Percentiles rank a stretch among this genome's conserved stretches.
Conservation (phyloP, 2,888 invertebrate species). For the Nymphalis polychloros region DNA sequence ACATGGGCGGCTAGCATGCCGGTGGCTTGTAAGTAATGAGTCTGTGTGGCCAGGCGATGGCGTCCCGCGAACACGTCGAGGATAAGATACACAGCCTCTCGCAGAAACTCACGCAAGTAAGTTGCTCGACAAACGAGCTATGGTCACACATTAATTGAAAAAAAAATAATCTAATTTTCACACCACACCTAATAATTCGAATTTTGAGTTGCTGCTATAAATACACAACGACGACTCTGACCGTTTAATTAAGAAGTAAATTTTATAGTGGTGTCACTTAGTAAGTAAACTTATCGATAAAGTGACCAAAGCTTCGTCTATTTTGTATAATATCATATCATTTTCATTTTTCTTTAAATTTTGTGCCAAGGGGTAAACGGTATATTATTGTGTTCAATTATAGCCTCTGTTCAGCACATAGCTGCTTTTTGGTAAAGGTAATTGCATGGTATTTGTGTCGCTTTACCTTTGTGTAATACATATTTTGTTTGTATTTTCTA, state of each 20-base stretch:
- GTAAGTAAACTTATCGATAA: background rate
- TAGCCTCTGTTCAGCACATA: conserved; percentile 64
- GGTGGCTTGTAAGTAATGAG: conserved; percentile 72
- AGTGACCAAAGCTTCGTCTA: conserved; percentile 54
- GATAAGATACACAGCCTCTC: conserved; percentile 88
- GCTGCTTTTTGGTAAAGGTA: conserved; percentile 78
- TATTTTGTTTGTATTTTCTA: conserved; percentile 37
- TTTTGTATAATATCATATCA: conserved; percentile 40
- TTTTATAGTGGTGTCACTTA: background rate
- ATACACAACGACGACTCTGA: no score
- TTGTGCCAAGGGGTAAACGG: conserved; percentile 50
- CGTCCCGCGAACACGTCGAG: conserved; percentile 86
- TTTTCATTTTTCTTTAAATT: conserved; percentile 52
- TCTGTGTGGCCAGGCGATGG: conserved; percentile 85
- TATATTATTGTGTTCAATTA: conserved; percentile 56
- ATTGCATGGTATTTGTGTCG: conserved; percentile 70
- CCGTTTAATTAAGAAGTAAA: background rate
- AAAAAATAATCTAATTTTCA: background rate
- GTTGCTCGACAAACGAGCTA: conserved; percentile 58
- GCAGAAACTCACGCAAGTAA: conserved; percentile 88
- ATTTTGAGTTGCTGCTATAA: no score
- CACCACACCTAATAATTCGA: no score
- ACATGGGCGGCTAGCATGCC: conserved; percentile 58
- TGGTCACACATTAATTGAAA: conserved; percentile 23
- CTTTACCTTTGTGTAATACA: conserved; percentile 56